Conservation (phyloP, 2,888 invertebrate species). For the Andrena praecox region DNA sequence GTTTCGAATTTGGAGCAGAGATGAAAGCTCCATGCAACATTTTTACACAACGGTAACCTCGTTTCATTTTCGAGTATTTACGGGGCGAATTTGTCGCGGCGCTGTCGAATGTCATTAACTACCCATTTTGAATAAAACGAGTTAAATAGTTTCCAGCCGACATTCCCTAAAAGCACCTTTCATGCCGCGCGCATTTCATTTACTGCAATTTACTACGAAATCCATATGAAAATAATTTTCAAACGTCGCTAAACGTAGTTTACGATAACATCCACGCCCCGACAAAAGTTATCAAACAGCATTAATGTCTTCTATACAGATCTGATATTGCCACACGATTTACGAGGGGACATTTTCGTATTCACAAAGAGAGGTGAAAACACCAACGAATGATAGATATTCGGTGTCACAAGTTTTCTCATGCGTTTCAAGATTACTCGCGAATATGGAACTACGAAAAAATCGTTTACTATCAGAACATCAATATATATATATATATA, state of each 20-base stretch:
- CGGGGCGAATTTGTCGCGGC: conserved; percentile 44
- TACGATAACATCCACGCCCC: conserved; percentile 46
- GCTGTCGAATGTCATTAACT: conserved; percentile 57
- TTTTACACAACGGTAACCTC: conserved; percentile 32
- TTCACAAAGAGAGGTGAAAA: not conserved
- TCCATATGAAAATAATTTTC: conserved; percentile 59
- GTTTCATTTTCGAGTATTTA: conserved; percentile 47
- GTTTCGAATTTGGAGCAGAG: not conserved
- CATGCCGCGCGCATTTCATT: conserved; percentile 51
- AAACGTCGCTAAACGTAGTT: conserved; percentile 58
- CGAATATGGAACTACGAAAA: not conserved
- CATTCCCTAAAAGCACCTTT: conserved; percentile 58
- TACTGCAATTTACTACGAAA: conserved; percentile 55
- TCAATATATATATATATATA: too few relatives aligned
- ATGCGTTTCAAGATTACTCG: not conserved
- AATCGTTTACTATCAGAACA: too few relatives aligned
- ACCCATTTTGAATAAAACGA: conserved; percentile 55
- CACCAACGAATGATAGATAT: not conserved
- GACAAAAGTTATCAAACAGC: conserved; percentile 56
- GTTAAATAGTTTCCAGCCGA: conserved; percentile 52
- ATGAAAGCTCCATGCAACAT: not conserved
- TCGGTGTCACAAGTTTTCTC: not conserved
- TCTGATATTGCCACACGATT: conserved; percentile 29
- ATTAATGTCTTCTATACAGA: conserved; percentile 47
- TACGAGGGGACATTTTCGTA: conserved; percentile 8